Percentiles rank a stretch among this genome's conserved stretches.
Evolutionary conservation across 35 echinoderm and acorn worm genomes (phyloP).

Genomic region (Lytechinus variegatus): DNA sequence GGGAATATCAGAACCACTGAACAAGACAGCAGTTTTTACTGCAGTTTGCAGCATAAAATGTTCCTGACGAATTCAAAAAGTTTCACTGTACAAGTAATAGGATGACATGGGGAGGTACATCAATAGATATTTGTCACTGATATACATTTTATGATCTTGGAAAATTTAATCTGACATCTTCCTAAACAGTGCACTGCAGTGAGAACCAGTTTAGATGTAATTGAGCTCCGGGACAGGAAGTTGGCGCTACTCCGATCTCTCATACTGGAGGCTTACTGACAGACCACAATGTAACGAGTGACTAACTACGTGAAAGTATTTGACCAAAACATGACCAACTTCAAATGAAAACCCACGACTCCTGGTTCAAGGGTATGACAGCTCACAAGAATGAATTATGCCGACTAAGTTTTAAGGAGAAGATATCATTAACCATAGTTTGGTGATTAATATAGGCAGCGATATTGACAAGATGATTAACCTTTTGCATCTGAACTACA

Average conservation of each 20-base stretch:
- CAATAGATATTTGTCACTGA: neutral
- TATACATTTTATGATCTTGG: neutral
- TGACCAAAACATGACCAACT: slow-evolving; percentile 6
- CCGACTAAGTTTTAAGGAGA: neutral
- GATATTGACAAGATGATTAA: neutral
- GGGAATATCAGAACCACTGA: too few species aligned
- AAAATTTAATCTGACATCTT: neutral
- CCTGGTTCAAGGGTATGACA: neutral
- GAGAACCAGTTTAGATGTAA: slow-evolving; percentile 18
- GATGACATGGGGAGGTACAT: neutral
- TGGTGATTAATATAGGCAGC: neutral
- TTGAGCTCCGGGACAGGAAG: slow-evolving; percentile 2
- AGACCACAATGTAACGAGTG: slow-evolving; percentile 9
- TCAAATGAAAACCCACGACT: slow-evolving; percentile 21
- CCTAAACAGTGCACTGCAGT: neutral
- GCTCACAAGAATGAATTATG: neutral
- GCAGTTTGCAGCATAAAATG: neutral
- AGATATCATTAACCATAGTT: neutral
- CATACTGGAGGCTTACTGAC: slow-evolving; percentile 25
- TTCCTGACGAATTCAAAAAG: neutral
- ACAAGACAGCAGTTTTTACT: neutral
- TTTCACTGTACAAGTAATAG: neutral
- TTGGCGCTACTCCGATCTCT: slow-evolving; percentile 1
- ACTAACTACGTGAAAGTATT: slow-evolving; percentile 23
- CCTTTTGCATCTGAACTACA: too few species aligned